A percentile compares a stretch with the other conserved stretches of the same genome.
These are phyloP conservation scores for Ophthalmolycus amberensis DNA, from an alignment of 2,113 vertebrate species.

Conservation along the genomic window DNA sequence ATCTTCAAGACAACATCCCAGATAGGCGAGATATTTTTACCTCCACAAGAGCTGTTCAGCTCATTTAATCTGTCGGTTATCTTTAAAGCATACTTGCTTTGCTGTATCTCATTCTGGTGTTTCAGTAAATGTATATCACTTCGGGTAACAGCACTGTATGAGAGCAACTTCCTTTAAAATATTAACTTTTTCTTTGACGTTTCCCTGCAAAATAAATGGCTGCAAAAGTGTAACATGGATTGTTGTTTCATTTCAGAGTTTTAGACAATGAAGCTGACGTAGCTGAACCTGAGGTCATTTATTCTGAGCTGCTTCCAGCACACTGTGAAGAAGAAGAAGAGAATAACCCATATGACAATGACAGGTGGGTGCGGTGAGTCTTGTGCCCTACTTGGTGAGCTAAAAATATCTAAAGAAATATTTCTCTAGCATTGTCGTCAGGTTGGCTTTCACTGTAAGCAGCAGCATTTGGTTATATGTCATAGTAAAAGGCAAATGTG, in stretches of 20 bases:
- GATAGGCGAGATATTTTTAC: slow-evolving; percentile 80
- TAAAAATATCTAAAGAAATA: background rate
- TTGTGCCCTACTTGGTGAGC: background rate
- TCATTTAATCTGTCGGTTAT: background rate
- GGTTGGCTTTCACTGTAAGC: too few relatives aligned
- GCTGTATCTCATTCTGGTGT: background rate
- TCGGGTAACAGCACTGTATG: background rate
- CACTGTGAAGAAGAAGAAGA: slow-evolving; percentile 86
- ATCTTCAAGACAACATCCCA: slow-evolving; percentile 81
- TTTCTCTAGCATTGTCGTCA: background rate
- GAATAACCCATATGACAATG: slow-evolving; percentile 84
- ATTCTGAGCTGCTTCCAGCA: slow-evolving; percentile 75
- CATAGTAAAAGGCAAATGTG: background rate
- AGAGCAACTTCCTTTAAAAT: slow-evolving; percentile 3
- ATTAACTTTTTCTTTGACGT: background rate
- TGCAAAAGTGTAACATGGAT: background rate
- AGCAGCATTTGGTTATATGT: background rate
- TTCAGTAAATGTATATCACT: background rate
- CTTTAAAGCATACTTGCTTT: background rate
- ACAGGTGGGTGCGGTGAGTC: slow-evolving; percentile 81
- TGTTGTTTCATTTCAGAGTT: slow-evolving; percentile 46
- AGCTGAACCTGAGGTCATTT: slow-evolving; percentile 80
- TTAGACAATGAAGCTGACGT: slow-evolving; percentile 83
- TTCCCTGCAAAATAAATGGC: background rate
- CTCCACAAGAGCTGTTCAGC: slow-evolving; percentile 7